These are phyloP conservation scores for Lamproptera curius DNA, from an alignment of 2,888 invertebrate genomes.

Conservation along the genomic window DNA sequence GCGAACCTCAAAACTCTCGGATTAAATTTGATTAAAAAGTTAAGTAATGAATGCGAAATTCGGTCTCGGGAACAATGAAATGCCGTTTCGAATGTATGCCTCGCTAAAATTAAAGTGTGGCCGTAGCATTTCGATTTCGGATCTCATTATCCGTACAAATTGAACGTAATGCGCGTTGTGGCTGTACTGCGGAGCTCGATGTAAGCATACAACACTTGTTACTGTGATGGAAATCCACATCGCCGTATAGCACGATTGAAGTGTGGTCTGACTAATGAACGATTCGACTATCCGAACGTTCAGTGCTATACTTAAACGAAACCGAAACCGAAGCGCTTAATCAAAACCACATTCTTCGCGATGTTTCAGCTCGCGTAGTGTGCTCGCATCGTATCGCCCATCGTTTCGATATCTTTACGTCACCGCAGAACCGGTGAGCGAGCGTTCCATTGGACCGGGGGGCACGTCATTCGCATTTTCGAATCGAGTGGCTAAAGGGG, in stretches of 20 bases:
- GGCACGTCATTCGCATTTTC: no score
- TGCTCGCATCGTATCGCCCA: no score
- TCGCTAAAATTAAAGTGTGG: constrained; percentile 12
- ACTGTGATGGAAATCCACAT: constrained; percentile 6
- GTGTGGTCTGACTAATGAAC: constrained; percentile 6
- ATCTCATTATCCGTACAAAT: constrained; percentile 15
- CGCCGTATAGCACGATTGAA: constrained; percentile 6
- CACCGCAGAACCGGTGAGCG: no score
- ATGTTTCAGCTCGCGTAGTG: no score
- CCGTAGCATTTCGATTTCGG: constrained; percentile 12
- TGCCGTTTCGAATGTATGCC: constrained; percentile 26
- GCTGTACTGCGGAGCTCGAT: constrained; percentile 9
- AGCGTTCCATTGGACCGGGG: no score
- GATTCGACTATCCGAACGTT: constrained; percentile 6
- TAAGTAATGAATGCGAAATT: constrained; percentile 60
- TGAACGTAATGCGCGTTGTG: constrained; percentile 4
- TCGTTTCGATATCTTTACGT: no score
- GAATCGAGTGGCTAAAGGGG: constrained; percentile 47
- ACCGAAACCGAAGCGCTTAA: no score
- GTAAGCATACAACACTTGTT: constrained; percentile 9
- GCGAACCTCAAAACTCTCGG: constrained; percentile 63
- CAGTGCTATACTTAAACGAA: constrained; percentile 7
- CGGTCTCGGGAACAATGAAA: constrained; percentile 44
- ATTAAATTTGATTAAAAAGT: constrained; percentile 66
- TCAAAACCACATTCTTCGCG: no score